phyloP scores from a whole-genome alignment of 2,797 vertebrate species.

The Melanotaenia trifasciata region DNA sequence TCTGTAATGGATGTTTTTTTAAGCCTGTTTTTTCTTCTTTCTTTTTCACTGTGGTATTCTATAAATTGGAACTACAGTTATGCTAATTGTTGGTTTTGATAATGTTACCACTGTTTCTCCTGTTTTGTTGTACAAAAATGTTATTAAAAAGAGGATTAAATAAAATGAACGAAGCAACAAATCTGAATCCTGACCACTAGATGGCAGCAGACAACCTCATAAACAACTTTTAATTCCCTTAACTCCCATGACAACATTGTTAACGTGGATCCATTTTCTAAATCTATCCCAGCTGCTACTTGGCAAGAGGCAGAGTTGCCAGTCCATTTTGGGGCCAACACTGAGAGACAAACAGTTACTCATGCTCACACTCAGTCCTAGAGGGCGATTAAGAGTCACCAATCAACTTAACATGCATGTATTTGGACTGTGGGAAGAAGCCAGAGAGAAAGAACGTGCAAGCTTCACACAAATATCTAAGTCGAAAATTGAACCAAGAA shows the following conservation, averaged over 20 bases:
- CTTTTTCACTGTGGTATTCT: neutral
- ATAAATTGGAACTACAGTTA: neutral
- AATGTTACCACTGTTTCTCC: neutral
- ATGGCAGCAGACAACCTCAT: constrained; percentile 30
- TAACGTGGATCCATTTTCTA: neutral
- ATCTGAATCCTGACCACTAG: constrained; percentile 43
- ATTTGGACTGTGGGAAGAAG: too few species aligned
- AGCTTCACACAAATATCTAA: too few species aligned
- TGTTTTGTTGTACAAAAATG: neutral
- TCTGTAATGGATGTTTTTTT: neutral
- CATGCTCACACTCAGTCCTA: neutral
- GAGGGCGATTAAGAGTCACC: too few species aligned
- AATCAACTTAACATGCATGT: too few species aligned
- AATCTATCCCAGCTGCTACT: neutral
- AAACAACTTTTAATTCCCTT: neutral
- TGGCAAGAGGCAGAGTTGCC: too few species aligned
- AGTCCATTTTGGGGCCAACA: neutral
- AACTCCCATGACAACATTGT: neutral
- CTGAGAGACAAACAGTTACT: neutral
- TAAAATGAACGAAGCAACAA: neutral
- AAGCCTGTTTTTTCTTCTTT: neutral
- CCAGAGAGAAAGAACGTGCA: too few species aligned
- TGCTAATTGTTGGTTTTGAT: neutral
- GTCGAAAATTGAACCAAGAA: too few species aligned
- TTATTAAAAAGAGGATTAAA: neutral